phyloP scores from a whole-genome alignment of 2,888 invertebrate genomes.

The Tipula unca region DNA sequence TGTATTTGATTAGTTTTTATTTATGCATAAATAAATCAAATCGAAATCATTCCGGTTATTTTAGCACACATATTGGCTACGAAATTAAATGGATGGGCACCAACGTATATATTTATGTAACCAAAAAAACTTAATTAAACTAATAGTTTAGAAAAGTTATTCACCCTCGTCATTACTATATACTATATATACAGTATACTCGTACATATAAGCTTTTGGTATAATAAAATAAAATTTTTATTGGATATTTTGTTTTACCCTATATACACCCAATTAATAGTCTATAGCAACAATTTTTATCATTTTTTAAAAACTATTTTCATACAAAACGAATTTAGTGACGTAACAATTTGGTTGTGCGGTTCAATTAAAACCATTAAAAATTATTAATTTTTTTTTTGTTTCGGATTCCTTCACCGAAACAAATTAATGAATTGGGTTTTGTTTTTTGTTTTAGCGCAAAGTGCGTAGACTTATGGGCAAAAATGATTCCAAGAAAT shows the following conservation, averaged over 20 bases:
- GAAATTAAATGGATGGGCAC: too few species aligned
- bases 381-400: neutral
- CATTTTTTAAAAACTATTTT: too few species aligned
- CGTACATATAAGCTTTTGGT: neutral
- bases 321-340: too few species aligned
- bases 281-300: neutral
- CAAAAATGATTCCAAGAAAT: neutral
- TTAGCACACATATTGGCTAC: neutral
- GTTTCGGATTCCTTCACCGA: too few species aligned
- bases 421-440: neutral
- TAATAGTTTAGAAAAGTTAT: neutral
- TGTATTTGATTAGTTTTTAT: neutral
- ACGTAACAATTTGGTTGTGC: too few species aligned
- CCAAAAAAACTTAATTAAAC: neutral
- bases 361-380: too few species aligned
- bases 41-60: neutral
- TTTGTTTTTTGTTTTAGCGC: neutral
- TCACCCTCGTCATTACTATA: neutral
- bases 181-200: too few species aligned
- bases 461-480: too few species aligned
- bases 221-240: neutral
- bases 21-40: neutral
- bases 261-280: neutral
- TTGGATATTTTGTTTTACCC: neutral
- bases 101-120: neutral